Conservation (phyloP, 2,888 invertebrate genomes). For the Aquatica leii region DNA sequence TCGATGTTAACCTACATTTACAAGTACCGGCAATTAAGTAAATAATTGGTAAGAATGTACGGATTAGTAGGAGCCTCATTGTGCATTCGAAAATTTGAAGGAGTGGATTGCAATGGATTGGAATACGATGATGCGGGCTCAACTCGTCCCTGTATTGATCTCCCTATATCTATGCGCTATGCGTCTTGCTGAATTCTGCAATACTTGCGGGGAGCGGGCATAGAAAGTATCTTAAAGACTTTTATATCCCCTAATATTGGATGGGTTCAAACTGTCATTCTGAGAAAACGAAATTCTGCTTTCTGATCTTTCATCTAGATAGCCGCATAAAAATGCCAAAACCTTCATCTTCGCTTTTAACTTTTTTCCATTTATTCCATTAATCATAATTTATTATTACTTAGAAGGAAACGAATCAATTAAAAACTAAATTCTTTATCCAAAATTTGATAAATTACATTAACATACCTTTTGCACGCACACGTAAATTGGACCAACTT, state of each 20-base stretch:
- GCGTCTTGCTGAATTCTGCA: constrained; percentile 53
- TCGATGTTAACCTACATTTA: no score
- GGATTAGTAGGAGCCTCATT: constrained; percentile 46
- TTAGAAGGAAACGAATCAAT: not conserved
- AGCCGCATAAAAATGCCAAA: constrained; percentile 40
- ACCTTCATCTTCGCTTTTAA: constrained; percentile 39
- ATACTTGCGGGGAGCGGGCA: constrained; percentile 46
- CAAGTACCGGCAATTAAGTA: no score
- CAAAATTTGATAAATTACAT: not conserved
- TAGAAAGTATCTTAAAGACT: constrained; percentile 52
- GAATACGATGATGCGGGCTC: constrained; percentile 53
- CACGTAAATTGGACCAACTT: not conserved
- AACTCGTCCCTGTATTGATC: constrained; percentile 53
- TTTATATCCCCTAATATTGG: constrained; percentile 55
- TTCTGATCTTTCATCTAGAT: constrained; percentile 52
- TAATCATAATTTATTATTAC: constrained; percentile 10
- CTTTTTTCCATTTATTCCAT: constrained; percentile 2
- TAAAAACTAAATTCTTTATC: no score
- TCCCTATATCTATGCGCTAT: constrained; percentile 56
- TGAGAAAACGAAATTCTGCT: constrained; percentile 47
- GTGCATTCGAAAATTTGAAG: constrained; percentile 47
- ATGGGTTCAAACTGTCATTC: constrained; percentile 54
- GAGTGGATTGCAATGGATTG: constrained; percentile 50
- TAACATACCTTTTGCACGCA: not conserved
- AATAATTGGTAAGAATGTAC: no score